These are phyloP conservation scores for Brachionus angularis DNA, from an alignment of 1,140 invertebrate species.

Conservation along the genomic window DNA sequence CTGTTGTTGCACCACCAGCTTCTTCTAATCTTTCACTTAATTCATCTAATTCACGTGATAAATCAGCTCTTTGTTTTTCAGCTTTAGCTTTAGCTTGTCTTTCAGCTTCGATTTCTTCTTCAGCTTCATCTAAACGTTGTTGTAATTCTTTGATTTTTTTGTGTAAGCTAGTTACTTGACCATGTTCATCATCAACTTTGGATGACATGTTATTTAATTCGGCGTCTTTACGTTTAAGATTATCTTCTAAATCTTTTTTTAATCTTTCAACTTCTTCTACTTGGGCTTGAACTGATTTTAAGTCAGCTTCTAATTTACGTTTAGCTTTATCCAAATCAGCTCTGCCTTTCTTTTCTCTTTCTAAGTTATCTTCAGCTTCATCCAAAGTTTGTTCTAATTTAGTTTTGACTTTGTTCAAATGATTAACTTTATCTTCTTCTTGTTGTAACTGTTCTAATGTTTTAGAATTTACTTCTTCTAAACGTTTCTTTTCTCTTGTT, in stretches of 20 bases:
- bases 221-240: conserved; percentile 74
- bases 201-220: conserved; percentile 86
- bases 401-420: conserved; percentile 96
- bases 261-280: conserved; percentile 92
- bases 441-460: conserved; percentile 90
- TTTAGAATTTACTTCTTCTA: conserved; percentile 90
- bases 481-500: conserved; percentile 96
- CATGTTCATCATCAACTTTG: conserved; percentile 97
- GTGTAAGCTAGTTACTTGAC: conserved; percentile 85
- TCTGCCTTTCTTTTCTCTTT: conserved; percentile 95
- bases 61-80: conserved; percentile 92
- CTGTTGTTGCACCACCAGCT: too few relatives aligned
- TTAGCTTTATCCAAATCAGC: conserved; percentile 95
- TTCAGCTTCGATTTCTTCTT: conserved; percentile 94
- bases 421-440: conserved; percentile 97
- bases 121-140: conserved; percentile 82
- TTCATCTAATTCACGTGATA: conserved; percentile 86
- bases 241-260: conserved; percentile 95
- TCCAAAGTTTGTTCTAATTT: conserved; percentile 96
- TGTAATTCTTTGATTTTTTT: conserved; percentile 95
- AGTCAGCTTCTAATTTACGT: conserved; percentile 86
- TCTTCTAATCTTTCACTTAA: too few relatives aligned
- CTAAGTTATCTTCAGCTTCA: conserved; percentile 91
- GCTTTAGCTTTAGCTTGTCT: conserved; percentile 77
- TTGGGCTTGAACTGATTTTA: conserved; percentile 96